Evolutionary conservation across 1,140 invertebrate species (phyloP).

Genomic region (Melitaea cinxia): DNA sequence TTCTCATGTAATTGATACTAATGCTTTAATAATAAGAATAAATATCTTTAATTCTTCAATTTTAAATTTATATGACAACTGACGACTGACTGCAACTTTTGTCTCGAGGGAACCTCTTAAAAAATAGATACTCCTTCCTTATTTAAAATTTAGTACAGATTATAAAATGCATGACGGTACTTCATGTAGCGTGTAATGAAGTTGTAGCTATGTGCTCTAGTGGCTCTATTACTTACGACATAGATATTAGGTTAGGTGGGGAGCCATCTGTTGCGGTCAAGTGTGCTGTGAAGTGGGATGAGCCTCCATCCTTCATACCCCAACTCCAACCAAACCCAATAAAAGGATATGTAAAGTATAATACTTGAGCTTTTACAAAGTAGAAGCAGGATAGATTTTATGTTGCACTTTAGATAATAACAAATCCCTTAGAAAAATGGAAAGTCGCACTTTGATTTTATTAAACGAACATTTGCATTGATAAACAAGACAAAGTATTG

Average conservation of each 20-base stretch:
- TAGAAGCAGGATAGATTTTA: slow-evolving; percentile 21
- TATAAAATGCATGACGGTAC: slow-evolving; percentile 13
- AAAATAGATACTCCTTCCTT: too few relatives aligned
- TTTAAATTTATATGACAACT: too few relatives aligned
- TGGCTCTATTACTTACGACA: slow-evolving; percentile 29
- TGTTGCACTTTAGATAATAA: slow-evolving; percentile 14
- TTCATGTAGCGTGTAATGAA: slow-evolving; percentile 29
- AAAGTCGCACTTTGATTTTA: neutral
- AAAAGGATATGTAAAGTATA: slow-evolving; percentile 44
- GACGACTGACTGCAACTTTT: too few relatives aligned
- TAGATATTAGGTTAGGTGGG: slow-evolving; percentile 44
- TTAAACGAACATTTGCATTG: neutral
- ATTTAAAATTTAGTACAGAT: slow-evolving; percentile 14
- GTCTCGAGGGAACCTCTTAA: too few relatives aligned
- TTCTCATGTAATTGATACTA: too few relatives aligned
- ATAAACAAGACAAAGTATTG: neutral
- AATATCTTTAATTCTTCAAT: too few relatives aligned
- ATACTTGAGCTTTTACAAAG: slow-evolving; percentile 22
- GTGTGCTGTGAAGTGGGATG: slow-evolving; percentile 63
- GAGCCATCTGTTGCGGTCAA: slow-evolving; percentile 70
- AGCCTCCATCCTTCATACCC: slow-evolving; percentile 63
- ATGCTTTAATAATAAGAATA: too few relatives aligned
- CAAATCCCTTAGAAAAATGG: slow-evolving; percentile 13
- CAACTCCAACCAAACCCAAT: too few relatives aligned
- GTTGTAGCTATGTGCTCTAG: slow-evolving; percentile 25